phyloP scores from a whole-genome alignment of 2,797 vertebrate species.

The Gouania willdenowi region DNA sequence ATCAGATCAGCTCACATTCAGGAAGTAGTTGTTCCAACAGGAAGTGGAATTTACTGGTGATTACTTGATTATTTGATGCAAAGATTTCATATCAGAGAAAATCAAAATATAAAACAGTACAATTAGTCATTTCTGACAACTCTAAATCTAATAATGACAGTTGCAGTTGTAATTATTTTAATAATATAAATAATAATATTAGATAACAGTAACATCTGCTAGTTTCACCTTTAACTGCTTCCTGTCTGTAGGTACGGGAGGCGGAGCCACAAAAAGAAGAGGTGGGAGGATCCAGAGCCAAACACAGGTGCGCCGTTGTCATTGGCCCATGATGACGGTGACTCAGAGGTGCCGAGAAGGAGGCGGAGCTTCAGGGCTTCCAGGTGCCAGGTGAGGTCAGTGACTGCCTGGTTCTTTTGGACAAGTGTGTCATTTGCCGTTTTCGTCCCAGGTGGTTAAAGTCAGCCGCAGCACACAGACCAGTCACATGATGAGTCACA shows the following conservation, averaged over 20 bases:
- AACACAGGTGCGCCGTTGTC: slow-evolving; percentile 50
- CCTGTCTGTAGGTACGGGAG: slow-evolving; percentile 52
- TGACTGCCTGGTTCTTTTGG: background rate
- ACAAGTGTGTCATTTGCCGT: background rate
- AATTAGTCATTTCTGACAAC: no score
- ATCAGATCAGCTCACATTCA: no score
- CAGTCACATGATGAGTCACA: slow-evolving; percentile 61
- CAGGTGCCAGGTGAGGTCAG: slow-evolving; percentile 66
- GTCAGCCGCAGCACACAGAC: slow-evolving; percentile 87
- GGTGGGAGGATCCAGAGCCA: slow-evolving; percentile 13
- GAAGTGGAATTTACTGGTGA: no score
- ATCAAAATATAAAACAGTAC: no score
- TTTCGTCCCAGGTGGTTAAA: slow-evolving; percentile 78
- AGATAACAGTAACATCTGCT: no score
- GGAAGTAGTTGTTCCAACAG: no score
- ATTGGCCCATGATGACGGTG: slow-evolving; percentile 47
- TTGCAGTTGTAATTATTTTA: no score
- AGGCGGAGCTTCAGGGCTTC: slow-evolving; percentile 73
- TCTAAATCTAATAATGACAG: no score
- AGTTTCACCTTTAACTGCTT: no score
- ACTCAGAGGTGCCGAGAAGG: slow-evolving; percentile 35
- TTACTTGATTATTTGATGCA: no score
- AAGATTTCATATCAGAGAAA: no score
- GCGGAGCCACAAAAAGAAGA: slow-evolving; percentile 26
- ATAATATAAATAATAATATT: no score